Base-by-base conservation (phyloP, 2,113 vertebrate species). In the Passer montanus region DNA sequence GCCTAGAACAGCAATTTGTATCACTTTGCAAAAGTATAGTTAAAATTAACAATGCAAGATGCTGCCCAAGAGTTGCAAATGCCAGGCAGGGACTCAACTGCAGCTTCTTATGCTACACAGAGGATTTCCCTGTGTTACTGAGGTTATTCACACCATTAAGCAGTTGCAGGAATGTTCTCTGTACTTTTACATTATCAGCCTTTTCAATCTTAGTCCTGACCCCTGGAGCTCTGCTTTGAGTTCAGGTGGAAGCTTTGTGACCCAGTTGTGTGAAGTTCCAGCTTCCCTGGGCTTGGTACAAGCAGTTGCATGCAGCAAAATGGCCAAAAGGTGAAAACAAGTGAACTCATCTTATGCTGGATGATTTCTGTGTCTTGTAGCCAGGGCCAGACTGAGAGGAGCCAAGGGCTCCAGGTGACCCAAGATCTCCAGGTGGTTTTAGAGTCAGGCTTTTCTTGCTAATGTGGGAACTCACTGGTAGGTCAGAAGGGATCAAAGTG, bases 81-180 rank as follows among this genome's bases (percentile, higher is more conserved):
- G 37, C 66, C 69, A 56, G 60, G 12, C 46, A 43, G 81, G 47
- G 89, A 67, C 87, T 76, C 64, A 49, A 4, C 67, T 93, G 81
- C 84, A 90, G n/a, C 81, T 78, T 55, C 75, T 52, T 88, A 47
- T 31, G 66, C 87, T 73, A 8, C 82, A 82, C 90, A 44, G 44
- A 95, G 78, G 84, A 93, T 78, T 94, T 78, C 80, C 41, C 2
- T 17, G 60, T 87, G 52, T 70, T 30, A 72, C 74, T 84, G 63
- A 43, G 39, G 74, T 89, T 95, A 37, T 77, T 78, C 87, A 67
- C 81, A 87, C 89, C 87, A 72, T 91, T 89, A 95, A 91, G 49
- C 78, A 76, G 79, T 84, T 89, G 69, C 52, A 87, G 39, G 33
- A 75, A 41, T 33, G 10, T 68, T 87, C 81, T 72, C 52, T 1